phyloP scores from a whole-genome alignment of 2,797 vertebrate genomes.

The Eurystomus glaucurus region DNA sequence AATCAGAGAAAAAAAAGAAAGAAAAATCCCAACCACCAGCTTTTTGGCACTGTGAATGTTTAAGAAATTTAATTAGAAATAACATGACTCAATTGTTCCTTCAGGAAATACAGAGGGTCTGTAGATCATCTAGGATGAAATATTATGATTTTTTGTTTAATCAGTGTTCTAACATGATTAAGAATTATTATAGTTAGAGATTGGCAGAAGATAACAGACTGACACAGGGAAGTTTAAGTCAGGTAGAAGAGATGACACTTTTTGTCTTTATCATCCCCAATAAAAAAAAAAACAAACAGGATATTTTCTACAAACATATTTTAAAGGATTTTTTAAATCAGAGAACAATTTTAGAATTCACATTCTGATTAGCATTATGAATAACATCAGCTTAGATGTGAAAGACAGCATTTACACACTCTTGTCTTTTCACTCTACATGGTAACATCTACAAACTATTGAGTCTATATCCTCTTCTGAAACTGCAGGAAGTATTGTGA shows the following conservation, averaged over 20 bases:
- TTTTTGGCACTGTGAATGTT: background rate
- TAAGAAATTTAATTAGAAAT: background rate
- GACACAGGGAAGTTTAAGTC: background rate
- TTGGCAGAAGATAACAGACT: background rate
- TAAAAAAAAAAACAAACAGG: accelerated
- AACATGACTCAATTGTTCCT: background rate
- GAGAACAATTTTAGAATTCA: background rate
- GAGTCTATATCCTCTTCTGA: background rate
- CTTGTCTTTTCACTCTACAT: background rate
- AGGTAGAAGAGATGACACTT: background rate
- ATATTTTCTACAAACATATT: background rate
- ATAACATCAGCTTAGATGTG: background rate
- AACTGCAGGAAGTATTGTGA: background rate
- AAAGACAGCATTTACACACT: background rate
- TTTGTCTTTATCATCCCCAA: background rate
- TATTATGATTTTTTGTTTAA: background rate
- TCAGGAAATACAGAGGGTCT: background rate
- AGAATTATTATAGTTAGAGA: background rate
- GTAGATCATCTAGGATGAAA: background rate
- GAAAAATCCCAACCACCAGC: accelerated
- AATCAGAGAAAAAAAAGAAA: background rate
- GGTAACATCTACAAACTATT: background rate
- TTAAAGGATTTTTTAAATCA: background rate
- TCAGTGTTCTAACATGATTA: background rate
- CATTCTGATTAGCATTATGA: background rate